Conservation (phyloP, 2,797 vertebrate genomes). For the Sebastiscus tertius region DNA sequence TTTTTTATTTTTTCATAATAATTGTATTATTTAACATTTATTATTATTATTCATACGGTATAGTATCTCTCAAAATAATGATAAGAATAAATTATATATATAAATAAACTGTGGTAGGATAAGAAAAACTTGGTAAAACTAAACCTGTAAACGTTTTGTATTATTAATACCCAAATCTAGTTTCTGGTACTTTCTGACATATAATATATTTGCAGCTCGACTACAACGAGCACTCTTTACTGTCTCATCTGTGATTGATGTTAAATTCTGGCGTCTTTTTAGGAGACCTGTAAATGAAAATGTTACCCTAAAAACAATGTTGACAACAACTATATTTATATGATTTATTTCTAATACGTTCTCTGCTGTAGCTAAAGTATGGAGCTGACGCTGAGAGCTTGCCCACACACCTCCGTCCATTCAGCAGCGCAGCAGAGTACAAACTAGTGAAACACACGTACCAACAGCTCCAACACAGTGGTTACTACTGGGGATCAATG, state of each 20-base stretch:
- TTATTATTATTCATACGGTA: background rate
- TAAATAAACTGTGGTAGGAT: background rate
- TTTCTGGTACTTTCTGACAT: background rate
- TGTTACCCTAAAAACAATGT: background rate
- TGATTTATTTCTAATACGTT: background rate
- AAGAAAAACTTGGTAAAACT: no score
- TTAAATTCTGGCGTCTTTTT: no score
- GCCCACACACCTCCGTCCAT: slow-evolving; percentile 88
- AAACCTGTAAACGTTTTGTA: background rate
- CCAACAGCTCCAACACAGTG: slow-evolving; percentile 88
- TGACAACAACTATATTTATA: background rate
- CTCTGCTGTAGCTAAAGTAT: slow-evolving; percentile 17
- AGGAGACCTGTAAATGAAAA: no score
- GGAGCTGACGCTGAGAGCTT: slow-evolving; percentile 1
- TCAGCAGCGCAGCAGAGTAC: slow-evolving; percentile 87
- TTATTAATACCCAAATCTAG: background rate
- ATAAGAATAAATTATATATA: background rate
- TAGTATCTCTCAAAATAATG: background rate
- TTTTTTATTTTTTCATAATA: no score
- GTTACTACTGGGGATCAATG: slow-evolving; percentile 94
- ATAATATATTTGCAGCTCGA: background rate
- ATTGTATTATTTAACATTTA: no score
- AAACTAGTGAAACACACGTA: slow-evolving; percentile 86
- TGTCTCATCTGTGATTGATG: background rate
- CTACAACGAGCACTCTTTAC: background rate